Evolutionary conservation across 2,113 vertebrate species (phyloP), one percentile per base, ranked within the genome.

Genomic region (Eudyptes chrysolophus): DNA sequence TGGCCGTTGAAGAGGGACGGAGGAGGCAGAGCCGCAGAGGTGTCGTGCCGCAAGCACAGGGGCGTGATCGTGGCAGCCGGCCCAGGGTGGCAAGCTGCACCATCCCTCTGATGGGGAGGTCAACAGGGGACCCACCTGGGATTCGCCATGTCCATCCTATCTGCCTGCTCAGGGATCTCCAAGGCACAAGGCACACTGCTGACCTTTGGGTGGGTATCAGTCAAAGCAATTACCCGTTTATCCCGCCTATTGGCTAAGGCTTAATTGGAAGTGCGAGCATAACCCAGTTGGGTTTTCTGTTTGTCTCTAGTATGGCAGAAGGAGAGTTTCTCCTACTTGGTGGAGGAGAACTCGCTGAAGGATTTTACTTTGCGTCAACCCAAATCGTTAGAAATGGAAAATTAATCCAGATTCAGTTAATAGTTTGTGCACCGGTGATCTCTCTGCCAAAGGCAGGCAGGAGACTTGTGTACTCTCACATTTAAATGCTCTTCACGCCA

Each of bases 381-480:
- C 66, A 76, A 69, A 44, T 80, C 32, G 19, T 87, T 95, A 84
- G 60, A 60, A 92, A 85, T 46, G 48, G 32, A 88, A 93, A 94
- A 79, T 87, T 34, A 88, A 75, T 95, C 18, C 7, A 40, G 40
- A 20, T 72, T 48, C 40, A 29, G 40, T 92, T 71, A 79, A 27
- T 9, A n/a, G 27, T 16, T 83, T 78, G 60, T 90, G 36, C 64
- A 11, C 9, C 44, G 36, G 18, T 72, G 60, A 48, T 42, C 36
- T 14, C 92, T 87, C 66, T 80, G 76, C 34, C 24, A 4, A 2
- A 34, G 40, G 18, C 44, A 42, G 29, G 36, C 16, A 58, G 60
- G 46, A 64, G 5, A 21, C 16, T 44, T 4, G 1, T 17, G 15
- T 60, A 8, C 16, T 58, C 46, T 64, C 13, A 7, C 18, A 11